A percentile compares a stretch with the other conserved stretches of the same genome.
Conservation (phyloP, 2,888 invertebrate species). For the Dioctria rufipes region DNA sequence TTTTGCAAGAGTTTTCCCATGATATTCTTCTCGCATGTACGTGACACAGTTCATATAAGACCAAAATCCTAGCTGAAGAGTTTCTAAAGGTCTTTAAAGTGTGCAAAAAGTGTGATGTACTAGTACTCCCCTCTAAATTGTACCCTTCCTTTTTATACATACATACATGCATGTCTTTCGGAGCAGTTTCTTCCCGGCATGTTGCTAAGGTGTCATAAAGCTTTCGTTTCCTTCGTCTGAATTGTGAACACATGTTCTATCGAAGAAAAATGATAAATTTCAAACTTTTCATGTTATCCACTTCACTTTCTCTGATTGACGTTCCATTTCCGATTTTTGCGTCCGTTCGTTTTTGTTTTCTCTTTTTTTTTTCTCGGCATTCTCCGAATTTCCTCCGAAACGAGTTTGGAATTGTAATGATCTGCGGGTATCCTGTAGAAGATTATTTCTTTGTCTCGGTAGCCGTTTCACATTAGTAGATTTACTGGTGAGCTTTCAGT, state of each 20-base stretch:
- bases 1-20: constrained; percentile 9
- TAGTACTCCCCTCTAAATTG: background rate
- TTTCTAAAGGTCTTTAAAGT: constrained; percentile 29
- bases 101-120: background rate
- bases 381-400: background rate
- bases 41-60: constrained; percentile 34
- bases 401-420: constrained; percentile 39
- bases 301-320: constrained; percentile 39
- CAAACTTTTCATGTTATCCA: constrained; percentile 39
- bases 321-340: constrained; percentile 35
- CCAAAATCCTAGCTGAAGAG: constrained; percentile 24
- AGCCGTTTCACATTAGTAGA: background rate
- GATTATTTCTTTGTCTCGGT: too few relatives aligned
- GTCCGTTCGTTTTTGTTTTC: constrained; percentile 1
- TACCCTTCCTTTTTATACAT: background rate
- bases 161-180: constrained; percentile 20
- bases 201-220: constrained; percentile 42
- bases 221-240: constrained; percentile 36
- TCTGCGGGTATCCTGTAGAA: background rate
- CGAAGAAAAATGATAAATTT: constrained; percentile 38
- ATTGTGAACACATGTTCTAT: constrained; percentile 36
- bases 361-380: constrained; percentile 5
- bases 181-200: constrained; percentile 20
- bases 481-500: constrained; percentile 34
- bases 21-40: constrained; percentile 39